A percentile compares a stretch with the other conserved stretches of the same genome.
Evolutionary conservation across 2,113 vertebrate genomes (phyloP).

Genomic region (Bufo gargarizans): DNA sequence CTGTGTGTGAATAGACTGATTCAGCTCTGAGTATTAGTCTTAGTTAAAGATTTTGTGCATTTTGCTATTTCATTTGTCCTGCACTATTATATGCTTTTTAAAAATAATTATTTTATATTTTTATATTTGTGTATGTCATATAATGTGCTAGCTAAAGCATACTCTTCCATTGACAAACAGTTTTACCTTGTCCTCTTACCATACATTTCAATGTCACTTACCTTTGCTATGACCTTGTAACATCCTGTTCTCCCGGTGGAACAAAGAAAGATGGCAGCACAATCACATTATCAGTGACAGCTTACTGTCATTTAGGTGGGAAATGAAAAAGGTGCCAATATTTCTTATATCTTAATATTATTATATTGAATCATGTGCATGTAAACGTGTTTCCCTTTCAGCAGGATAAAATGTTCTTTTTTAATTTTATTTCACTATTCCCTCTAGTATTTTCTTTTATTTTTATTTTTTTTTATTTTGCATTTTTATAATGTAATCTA

Average conservation of each 20-base stretch:
- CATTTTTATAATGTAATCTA: constrained; percentile 40
- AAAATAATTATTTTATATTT: not conserved
- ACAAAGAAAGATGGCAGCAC: constrained; percentile 45
- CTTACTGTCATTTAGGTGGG: constrained; percentile 42
- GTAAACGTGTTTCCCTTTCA: constrained; percentile 13
- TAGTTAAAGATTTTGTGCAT: constrained; percentile 3
- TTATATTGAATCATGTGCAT: constrained; percentile 17
- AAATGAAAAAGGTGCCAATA: constrained; percentile 6
- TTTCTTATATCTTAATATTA: constrained; percentile 39
- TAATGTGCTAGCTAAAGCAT: not conserved
- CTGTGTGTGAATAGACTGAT: constrained; percentile 4
- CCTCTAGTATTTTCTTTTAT: constrained; percentile 12
- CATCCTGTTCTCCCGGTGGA: constrained; percentile 43
- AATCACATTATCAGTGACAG: constrained; percentile 51
- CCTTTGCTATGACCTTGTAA: constrained; percentile 47
- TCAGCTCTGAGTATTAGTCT: not conserved
- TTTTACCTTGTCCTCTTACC: not conserved
- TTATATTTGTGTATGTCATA: not conserved
- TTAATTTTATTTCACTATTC: constrained; percentile 24
- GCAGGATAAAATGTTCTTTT: constrained; percentile 37
- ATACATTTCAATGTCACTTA: constrained; percentile 6
- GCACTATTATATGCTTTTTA: not conserved
- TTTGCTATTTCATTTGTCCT: not conserved
- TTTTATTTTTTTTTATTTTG: constrained; percentile 27
- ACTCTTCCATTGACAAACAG: not conserved